A percentile compares a stretch with the other conserved stretches of the same genome.
Conservation (phyloP, 2,888 invertebrate species). For the Parnassius glacialis region DNA sequence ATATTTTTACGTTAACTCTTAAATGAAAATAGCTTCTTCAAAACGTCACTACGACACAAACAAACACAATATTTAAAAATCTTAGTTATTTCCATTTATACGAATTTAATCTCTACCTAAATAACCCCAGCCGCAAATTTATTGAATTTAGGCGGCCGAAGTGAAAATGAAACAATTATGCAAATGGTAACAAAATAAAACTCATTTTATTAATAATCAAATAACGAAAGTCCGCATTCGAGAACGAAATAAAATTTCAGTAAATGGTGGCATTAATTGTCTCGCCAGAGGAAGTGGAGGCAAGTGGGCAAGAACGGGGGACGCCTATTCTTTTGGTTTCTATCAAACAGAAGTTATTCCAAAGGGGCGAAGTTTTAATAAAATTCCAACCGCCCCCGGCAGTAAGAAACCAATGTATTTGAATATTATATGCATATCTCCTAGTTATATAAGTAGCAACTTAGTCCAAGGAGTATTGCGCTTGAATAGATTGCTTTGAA, state of each 20-base stretch:
- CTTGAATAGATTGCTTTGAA: slow-evolving; percentile 52
- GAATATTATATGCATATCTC: slow-evolving; percentile 59
- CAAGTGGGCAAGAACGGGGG: slow-evolving; percentile 33
- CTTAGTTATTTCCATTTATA: slow-evolving; percentile 36
- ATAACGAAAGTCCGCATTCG: slow-evolving; percentile 71
- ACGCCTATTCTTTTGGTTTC: slow-evolving; percentile 52
- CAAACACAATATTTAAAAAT: background rate
- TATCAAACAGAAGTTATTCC: slow-evolving; percentile 76
- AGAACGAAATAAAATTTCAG: slow-evolving; percentile 74
- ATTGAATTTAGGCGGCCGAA: slow-evolving; percentile 60
- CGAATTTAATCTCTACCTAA: slow-evolving; percentile 68
- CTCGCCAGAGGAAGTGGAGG: slow-evolving; percentile 38
- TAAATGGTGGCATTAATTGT: slow-evolving; percentile 76
- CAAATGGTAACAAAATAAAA: slow-evolving; percentile 77
- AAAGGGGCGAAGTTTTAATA: slow-evolving; percentile 79
- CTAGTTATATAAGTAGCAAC: slow-evolving; percentile 54
- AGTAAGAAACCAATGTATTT: slow-evolving; percentile 63
- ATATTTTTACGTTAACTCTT: no score
- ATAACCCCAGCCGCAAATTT: slow-evolving; percentile 55
- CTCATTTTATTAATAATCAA: slow-evolving; percentile 78
- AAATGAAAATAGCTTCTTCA: no score
- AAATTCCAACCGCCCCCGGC: slow-evolving; percentile 72
- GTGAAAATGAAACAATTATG: slow-evolving; percentile 78
- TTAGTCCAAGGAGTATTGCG: slow-evolving; percentile 52
- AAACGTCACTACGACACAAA: no score